Evolutionary conservation across 2,113 vertebrate species (phyloP).

Genomic region (Melozone crissalis): DNA sequence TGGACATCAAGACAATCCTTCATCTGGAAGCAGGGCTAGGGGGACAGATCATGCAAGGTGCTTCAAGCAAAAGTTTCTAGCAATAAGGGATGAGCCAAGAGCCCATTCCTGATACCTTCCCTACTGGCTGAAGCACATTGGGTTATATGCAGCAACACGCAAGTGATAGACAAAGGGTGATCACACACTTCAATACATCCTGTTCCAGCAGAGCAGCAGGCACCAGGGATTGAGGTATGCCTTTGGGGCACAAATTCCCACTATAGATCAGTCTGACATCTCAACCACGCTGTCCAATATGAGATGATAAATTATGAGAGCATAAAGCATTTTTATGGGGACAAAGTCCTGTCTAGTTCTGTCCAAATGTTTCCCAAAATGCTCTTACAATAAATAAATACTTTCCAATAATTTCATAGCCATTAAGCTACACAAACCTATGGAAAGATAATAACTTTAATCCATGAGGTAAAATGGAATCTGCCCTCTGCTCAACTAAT

Average conservation of each 20-base stretch:
- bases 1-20: background rate
- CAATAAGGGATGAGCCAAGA: background rate
- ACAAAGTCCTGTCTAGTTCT: background rate
- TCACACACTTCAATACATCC: background rate
- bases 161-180: background rate
- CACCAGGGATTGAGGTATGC: background rate
- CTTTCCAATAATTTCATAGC: background rate
- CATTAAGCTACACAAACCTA: background rate
- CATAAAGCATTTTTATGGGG: background rate
- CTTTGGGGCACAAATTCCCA: background rate
- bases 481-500: background rate
- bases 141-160: background rate
- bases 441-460: background rate
- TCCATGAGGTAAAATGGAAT: background rate
- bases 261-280: background rate
- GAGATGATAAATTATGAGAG: background rate
- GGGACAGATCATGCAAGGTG: rapidly evolving
- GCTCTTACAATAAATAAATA: background rate
- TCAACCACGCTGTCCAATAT: background rate
- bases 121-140: background rate
- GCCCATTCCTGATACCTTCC: background rate
- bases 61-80: background rate
- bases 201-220: background rate
- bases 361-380: background rate
- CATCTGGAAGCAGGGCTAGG: background rate